These are phyloP conservation scores for Lichenostomus cassidix DNA, from an alignment of 2,113 vertebrate genomes.

Conservation along the genomic window DNA sequence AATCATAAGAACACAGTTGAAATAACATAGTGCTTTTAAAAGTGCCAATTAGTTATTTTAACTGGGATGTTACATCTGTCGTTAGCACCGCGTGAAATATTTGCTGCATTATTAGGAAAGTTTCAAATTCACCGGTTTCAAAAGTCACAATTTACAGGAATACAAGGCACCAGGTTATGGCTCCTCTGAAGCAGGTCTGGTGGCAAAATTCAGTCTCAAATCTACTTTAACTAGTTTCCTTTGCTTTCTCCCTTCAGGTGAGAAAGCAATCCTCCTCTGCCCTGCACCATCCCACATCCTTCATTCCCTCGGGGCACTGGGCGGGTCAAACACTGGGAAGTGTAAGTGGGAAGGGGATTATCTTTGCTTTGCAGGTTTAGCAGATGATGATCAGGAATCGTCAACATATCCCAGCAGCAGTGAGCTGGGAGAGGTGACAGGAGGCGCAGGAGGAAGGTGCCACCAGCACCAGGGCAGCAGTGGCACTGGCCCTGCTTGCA, in stretches of 20 bases:
- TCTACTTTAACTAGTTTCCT: neutral
- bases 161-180: neutral
- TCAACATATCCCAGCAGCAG: fast-evolving
- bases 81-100: neutral
- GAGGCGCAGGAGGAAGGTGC: neutral
- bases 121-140: neutral
- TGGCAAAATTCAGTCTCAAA: neutral
- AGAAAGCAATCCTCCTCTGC: neutral
- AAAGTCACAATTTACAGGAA: neutral
- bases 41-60: constrained; percentile 64
- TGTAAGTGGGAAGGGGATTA: neutral
- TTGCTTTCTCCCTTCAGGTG: neutral
- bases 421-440: neutral
- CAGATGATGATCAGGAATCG: neutral
- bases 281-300: neutral
- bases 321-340: neutral
- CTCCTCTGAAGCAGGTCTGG: neutral
- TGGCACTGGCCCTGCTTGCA: neutral
- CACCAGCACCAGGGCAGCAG: neutral
- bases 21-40: constrained; percentile 52
- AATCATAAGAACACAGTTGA: constrained; percentile 16
- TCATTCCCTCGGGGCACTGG: neutral
- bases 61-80: constrained; percentile 35
- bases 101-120: neutral
- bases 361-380: neutral